Conservation (phyloP, 2,113 vertebrate species). For the Indri indri region DNA sequence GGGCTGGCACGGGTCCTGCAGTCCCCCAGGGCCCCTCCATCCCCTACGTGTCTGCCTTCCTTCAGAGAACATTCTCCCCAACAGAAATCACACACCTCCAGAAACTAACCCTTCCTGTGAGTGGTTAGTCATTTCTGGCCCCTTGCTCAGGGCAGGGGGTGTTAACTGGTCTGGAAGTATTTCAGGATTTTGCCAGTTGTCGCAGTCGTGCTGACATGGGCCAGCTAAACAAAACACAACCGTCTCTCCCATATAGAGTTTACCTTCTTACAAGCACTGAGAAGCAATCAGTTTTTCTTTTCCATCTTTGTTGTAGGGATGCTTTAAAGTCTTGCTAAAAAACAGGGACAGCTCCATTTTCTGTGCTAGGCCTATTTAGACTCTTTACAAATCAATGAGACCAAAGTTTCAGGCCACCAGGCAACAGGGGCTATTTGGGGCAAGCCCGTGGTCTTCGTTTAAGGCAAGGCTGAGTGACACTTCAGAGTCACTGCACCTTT, state of each 20-base stretch:
- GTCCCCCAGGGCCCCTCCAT: too few species aligned
- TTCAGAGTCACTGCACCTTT: rapidly evolving
- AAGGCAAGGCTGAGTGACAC: background rate
- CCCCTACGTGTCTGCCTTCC: too few species aligned
- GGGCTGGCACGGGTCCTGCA: background rate
- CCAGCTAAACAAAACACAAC: background rate
- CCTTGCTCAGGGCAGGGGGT: background rate
- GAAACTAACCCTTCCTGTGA: background rate
- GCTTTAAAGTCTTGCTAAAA: background rate
- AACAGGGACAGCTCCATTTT: background rate
- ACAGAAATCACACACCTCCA: too few species aligned
- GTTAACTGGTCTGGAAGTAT: background rate
- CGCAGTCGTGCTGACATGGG: rapidly evolving
- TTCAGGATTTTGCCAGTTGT: background rate
- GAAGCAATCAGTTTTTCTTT: background rate
- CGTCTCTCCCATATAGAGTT: background rate
- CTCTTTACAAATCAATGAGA: background rate
- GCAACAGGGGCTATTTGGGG: background rate
- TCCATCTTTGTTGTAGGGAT: background rate
- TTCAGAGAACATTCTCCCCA: too few species aligned
- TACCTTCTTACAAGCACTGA: background rate
- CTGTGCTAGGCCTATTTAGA: background rate
- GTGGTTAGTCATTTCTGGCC: background rate
- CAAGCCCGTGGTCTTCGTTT: background rate
- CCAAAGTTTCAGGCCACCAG: background rate